Evolutionary conservation across 2,888 invertebrate species (phyloP), one percentile per base, ranked within the genome.

Genomic region (Mythimna ferrago): DNA sequence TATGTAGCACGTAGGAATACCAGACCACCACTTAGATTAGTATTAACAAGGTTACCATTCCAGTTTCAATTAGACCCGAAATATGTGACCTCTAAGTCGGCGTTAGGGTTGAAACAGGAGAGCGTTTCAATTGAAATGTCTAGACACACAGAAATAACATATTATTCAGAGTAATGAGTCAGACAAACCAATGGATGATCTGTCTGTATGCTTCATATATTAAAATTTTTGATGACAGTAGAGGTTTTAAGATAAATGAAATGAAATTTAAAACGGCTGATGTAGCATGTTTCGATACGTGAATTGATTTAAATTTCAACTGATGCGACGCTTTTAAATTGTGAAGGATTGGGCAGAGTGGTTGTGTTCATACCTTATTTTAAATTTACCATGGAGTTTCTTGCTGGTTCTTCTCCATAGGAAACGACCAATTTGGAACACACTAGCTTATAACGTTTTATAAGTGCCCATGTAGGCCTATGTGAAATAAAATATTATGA

Each of bases 1-100:
- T 75, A 71, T 21, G 56, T 71, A 32, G 48, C 41, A 35, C 2
- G 32, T 41, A 78, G 51, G 71, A 71, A 71, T 76, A 73, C 51
- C 73, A 79, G 58, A 51, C 63, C 60, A 56, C 51, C 41, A 41
- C 51, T 61, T 35, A 53, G 60, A 66, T 82, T 68, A 70, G 66
- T 70, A 73, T 74, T 77, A 82, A 85, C 77, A 66, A 66, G 80
- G 74, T 75, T 72, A 73, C 66, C 60, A 76, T 73, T 71, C 67
- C 72, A 74, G 63, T 65, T 70, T 74, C 81, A 83, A 83, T 83
- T 67, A 81, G 67, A 71, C 21, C 63, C 41, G 21, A 70, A 58
- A 53, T 66, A 76, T 81, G 79, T 66, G 65, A 69, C 67, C 77
- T 57, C 71, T 53, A 68, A 56, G 62, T 51, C 81, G 32, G 62